Base-by-base conservation (phyloP, 2,113 vertebrate genomes). In the Chlamydotis undulata region DNA sequence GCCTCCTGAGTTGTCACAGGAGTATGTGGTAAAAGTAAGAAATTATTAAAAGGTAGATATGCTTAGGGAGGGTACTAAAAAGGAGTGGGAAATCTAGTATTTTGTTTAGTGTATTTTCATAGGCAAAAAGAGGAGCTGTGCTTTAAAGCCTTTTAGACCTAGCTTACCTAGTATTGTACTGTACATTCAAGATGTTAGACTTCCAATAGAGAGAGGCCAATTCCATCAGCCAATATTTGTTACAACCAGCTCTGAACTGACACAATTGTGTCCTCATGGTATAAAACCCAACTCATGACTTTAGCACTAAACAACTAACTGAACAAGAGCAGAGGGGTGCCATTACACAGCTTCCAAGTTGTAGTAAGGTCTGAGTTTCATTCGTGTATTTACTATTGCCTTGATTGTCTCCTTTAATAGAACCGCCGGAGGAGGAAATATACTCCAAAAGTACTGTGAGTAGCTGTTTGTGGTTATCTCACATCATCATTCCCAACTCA, bases 401-500 rank as follows among this genome's bases (percentile, higher is more conserved):
- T 93, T 86, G 52, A 77, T 92, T 16, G 60, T n/a, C 52, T 91
- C 45, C 45, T 89, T 92, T 83, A 92, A 49, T 12, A 86, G 68
- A 83, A 83, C 56, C 53, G 19, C 73, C 89, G 39, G 33, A 90
- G 59, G 29, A 86, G 60, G 60, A 94, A 96, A 89, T n/a, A 53
- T 28, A 59, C 19, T 92, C 76, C 61, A 86, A 84, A 89, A 74
- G 74, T 61, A 53, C 60, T 78, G 37, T 65, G 57, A 90, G 50
- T 92, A 89, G 64, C 85, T 96, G 79, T 84, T 94, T 96, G 96
- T 94, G 88, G 95, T 96, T 94, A 71, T 94, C 69, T 95, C 95
- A 93, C 90, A 74, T 93, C 90, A 96, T 95, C 76, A 78, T 91
- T 45, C 56, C 24, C 85, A 84, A 49, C 60, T 61, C 35, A 5